Evolutionary conservation across 2,888 invertebrate species (phyloP), one percentile per base, ranked within the genome.

Genomic region (Troilus luridus): DNA sequence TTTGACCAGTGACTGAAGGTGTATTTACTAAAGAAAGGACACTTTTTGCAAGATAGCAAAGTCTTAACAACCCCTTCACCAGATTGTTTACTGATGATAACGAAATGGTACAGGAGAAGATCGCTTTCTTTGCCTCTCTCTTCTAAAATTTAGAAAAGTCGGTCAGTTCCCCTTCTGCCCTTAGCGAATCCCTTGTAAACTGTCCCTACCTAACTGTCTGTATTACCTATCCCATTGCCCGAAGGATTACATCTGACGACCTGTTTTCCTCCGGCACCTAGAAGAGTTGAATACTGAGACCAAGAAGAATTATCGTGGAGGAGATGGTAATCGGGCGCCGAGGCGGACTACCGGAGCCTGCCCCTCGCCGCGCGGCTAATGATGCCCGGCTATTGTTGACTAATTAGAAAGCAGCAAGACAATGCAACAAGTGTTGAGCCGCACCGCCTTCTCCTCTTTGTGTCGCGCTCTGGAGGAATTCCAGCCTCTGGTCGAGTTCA

Each of bases 371-470:
- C 41, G 89, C 60, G 12, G 17, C 89, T 89, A 89, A 89, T 89
- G 89, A 64, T 89, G 6, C 19, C 41, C 41, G 6, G 3, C 62
- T 27, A 89, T 89, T 89, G 89, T 89, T 89, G 67, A 89, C 60
- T 89, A 89, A 89, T 89, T 89, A 89, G 89, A 89, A 89, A 89
- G 89, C 64, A 64, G 89, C 9, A n/a, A 89, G 89, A 89, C 89
- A 89, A 89, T 89, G 89, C 54, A 89, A 64, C 89, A 89, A 89
- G 89, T 89, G 89, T 88, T 88, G 41, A 85, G 88, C 60, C 59
- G 88, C 67, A 27, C 14, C 24, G 27, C 27, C 72, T 62, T 88
- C 89, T 62, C 24, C 54, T 60, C 89, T 64, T 89, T 64, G 89
- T 85, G n/a, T 56, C 89, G 41, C 54, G 56, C 89, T 62, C 54